Evolutionary conservation across 2,797 vertebrate genomes (phyloP).

Genomic region (Chloroceryle inda): DNA sequence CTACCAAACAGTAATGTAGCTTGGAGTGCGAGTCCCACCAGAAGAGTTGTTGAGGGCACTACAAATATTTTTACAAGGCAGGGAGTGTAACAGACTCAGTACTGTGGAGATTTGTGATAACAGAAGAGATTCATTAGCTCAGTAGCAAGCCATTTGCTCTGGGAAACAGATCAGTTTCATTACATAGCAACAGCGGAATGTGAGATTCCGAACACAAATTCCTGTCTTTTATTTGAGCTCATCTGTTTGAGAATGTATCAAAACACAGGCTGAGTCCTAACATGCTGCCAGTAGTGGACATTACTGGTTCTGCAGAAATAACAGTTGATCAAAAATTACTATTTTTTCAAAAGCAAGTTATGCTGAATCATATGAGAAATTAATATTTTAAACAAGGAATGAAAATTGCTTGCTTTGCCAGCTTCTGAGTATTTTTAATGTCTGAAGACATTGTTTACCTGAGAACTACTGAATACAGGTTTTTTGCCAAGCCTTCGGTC

Average conservation of each 20-base stretch:
- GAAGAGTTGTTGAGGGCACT: not conserved
- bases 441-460: conserved; percentile 82
- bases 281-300: not conserved
- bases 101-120: not conserved
- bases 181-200: conserved; percentile 27
- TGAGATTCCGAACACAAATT: conserved; percentile 45
- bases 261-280: not conserved
- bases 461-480: conserved; percentile 91
- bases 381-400: not conserved
- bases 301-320: not conserved
- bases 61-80: not conserved
- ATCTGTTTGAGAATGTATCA: conserved; percentile 13
- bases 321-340: not conserved
- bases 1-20: not conserved
- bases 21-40: not conserved
- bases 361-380: not conserved
- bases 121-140: conserved; percentile 27
- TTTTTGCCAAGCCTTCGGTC: conserved; percentile 91
- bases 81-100: not conserved
- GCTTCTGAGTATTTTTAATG: not conserved
- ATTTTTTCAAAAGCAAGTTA: not conserved
- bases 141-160: conserved; percentile 37
- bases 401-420: not conserved
- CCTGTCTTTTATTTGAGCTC: conserved; percentile 53
- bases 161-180: conserved; percentile 45